A percentile compares a stretch with the other conserved stretches of the same genome.
Evolutionary conservation across 2,797 vertebrate species (phyloP).

Genomic region (Cuculus canorus): DNA sequence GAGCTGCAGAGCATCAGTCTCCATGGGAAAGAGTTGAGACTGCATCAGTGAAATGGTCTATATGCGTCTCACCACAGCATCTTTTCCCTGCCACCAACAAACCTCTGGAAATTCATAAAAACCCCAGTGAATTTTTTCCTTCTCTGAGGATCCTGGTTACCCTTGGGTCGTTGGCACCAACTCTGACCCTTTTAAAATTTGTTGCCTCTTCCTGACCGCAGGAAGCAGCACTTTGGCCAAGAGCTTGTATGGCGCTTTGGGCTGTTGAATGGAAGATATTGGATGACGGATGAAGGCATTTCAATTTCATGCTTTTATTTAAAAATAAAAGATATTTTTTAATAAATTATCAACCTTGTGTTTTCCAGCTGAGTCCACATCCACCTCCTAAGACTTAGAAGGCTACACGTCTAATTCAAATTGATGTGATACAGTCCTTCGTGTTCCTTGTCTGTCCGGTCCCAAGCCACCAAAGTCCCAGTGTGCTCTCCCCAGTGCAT

Average conservation of each 20-base stretch:
- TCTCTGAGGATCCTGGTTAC: neutral
- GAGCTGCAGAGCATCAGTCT: neutral
- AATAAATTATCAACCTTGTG: neutral
- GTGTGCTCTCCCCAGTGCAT: neutral
- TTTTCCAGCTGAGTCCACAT: neutral
- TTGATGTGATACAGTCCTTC: neutral
- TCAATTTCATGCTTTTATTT: neutral
- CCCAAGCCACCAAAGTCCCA: neutral
- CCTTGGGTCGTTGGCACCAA: neutral
- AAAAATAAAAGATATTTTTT: neutral
- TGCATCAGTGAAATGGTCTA: neutral
- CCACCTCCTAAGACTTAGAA: neutral
- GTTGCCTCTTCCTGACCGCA: neutral
- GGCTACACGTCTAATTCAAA: neutral
- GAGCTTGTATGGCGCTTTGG: neutral
- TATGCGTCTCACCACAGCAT: neutral
- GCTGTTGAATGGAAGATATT: neutral
- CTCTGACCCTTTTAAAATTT: neutral
- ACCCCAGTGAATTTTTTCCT: neutral
- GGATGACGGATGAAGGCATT: neutral
- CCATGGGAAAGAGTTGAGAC: neutral
- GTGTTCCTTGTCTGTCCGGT: neutral
- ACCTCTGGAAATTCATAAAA: neutral
- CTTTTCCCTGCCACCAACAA: neutral
- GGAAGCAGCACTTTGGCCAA: neutral